Evolutionary conservation across 2,888 invertebrate species (phyloP).

Genomic region (Oscheius sp.): DNA sequence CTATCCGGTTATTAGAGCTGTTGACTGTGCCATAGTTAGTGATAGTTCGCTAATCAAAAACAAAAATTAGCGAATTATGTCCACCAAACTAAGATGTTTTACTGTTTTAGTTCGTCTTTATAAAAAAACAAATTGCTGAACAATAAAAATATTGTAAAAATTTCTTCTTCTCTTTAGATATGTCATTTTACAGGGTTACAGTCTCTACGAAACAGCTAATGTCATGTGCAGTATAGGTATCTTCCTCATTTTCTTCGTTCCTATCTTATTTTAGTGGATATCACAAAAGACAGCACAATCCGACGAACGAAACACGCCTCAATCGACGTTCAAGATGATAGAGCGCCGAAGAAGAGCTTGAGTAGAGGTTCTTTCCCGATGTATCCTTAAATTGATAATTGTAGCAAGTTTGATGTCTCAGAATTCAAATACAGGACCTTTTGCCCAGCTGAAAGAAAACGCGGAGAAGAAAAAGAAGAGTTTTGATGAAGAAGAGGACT

Average conservation of each 20-base stretch:
- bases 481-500: constrained; percentile 15
- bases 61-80: too few relatives aligned
- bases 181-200: constrained; percentile 17
- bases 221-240: constrained; percentile 30
- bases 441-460: constrained; percentile 26
- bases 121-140: too few relatives aligned
- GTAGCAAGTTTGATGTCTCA: constrained; percentile 14
- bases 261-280: constrained; percentile 27
- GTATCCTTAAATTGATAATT: not conserved
- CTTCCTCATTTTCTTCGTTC: too few relatives aligned
- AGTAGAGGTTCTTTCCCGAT: too few relatives aligned
- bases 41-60: too few relatives aligned
- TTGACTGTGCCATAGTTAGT: too few relatives aligned
- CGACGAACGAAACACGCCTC: not conserved
- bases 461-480: constrained; percentile 31
- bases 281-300: constrained; percentile 26
- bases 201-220: constrained; percentile 28
- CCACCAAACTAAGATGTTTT: too few relatives aligned
- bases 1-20: not conserved
- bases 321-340: not conserved
- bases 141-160: too few relatives aligned
- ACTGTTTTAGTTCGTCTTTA: too few relatives aligned
- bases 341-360: constrained; percentile 9
- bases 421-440: constrained; percentile 14
- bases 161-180: not conserved